Base-by-base conservation (phyloP, 30 jellyfish, hydroid and myxozoan species). In the Mastigias papua region DNA sequence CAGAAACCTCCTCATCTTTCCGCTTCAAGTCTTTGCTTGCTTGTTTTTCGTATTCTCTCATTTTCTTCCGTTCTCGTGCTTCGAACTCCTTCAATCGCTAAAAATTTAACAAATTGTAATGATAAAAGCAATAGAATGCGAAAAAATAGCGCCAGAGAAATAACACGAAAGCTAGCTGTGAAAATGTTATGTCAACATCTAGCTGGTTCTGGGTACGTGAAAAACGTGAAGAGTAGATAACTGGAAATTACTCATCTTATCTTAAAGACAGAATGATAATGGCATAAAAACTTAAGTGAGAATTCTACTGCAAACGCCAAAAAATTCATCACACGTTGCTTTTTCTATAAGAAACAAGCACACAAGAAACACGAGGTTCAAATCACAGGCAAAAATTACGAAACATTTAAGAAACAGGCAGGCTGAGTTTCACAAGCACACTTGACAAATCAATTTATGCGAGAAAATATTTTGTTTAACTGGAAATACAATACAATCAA, bases 1-100 rank as follows among this genome's bases (percentile, higher is more conserved):
- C 4, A 51, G 88, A 3, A 1, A 84, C 98, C 87, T 95, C 97
- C 19, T 90, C 97, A 8, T 78, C 93, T 23, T 88, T 86, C 51
- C 92, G 74, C 70, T 94, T 81, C 48, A 22, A 78, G 22, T 95
- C 99, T 80, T 95, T 95, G 70, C 62, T 61, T 0, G 37, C 58
- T 69, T 85, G 96, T 80, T 95, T 95, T 58, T 95, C 99, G 74
- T 90, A 95, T 19, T 95, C 99, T 25, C 99, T 91, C 82, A 91
- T 80, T 69, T 77, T 89, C 82, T 95, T 95, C 58, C 99, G 71
- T 65, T 95, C 99, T 33, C 99, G 63, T 8, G 95, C 97, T 76
- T 95, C 99, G 84, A 96, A 95, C 57, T 95, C 99, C 69, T 95
- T 95, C 34, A 95, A 80, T 20, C 92, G 87, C 99, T 95, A 64